A percentile compares a stretch with the other conserved stretches of the same genome.
Conservation (phyloP, 2,113 vertebrate species). For the Oophaga pumilio region DNA sequence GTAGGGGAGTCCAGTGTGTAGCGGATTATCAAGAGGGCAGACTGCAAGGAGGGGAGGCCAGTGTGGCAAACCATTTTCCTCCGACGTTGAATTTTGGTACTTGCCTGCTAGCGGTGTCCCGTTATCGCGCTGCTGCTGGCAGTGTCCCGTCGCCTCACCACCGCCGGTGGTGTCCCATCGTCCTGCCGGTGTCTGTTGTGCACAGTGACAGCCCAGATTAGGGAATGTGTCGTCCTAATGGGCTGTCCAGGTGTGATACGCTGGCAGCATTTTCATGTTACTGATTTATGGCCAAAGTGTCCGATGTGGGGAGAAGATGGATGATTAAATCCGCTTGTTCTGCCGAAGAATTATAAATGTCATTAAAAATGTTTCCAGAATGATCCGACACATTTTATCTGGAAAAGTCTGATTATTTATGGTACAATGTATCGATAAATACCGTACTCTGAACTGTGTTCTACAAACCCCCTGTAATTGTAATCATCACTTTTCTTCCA, state of each 20-base stretch:
- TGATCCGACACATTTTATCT: background rate
- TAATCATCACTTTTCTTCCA: constrained; percentile 21
- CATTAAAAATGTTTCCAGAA: constrained; percentile 17
- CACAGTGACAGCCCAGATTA: too few species aligned
- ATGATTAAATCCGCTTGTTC: background rate
- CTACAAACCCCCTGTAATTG: constrained; percentile 21
- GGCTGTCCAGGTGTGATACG: background rate
- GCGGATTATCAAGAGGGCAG: too few species aligned
- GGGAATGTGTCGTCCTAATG: background rate
- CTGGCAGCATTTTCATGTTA: background rate
- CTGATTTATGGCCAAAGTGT: background rate
- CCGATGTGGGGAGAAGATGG: background rate
- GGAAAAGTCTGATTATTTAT: constrained; percentile 1
- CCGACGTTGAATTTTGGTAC: too few species aligned
- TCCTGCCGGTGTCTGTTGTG: background rate
- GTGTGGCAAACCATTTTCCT: too few species aligned
- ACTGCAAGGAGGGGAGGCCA: too few species aligned
- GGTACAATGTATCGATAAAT: constrained; percentile 40
- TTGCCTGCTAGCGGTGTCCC: too few species aligned
- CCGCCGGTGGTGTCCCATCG: too few species aligned
- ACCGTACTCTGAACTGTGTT: background rate
- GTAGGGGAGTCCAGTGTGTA: too few species aligned
- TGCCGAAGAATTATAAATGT: constrained; percentile 2
- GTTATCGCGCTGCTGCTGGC: too few species aligned
- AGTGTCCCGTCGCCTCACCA: too few species aligned